Base-by-base conservation (phyloP, 2,113 vertebrate species). In the Tympanuchus pallidicinctus region DNA sequence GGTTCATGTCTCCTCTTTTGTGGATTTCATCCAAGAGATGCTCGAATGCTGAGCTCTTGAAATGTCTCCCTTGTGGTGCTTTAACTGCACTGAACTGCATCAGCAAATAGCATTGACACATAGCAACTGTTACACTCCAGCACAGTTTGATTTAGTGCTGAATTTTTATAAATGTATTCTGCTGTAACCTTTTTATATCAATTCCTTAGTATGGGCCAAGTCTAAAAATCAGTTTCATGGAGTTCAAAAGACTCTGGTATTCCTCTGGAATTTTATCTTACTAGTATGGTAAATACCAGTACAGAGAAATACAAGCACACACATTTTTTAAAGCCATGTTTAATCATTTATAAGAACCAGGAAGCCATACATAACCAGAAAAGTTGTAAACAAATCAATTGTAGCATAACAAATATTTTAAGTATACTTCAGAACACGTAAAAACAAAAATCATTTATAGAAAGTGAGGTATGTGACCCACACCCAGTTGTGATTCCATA, bases 81-180 rank as follows among this genome's bases (percentile, higher is more conserved):
- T 94, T 91, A 94, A 80, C 92, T 91, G 75, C 81, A 93, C 84
- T 92, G 70, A 96, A 92, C 95, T 95, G 95, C 95, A 93, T 98
- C 97, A 96, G 97, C 96, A 96, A 97, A 97, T 90, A 95, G 86
- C 85, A 95, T 38, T 95, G 96, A 95, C 88, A 89, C 89, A 92
- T 95, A 97, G 96, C 96, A 93, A 95, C 95, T 89, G 92, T 89
- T 97, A 94, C 96, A 97, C 97, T 93, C 96, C 97, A 96, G 88
- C 57, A 78, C 22, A 95, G 92, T 93, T 63, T 90, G 94, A 97
- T 95, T 97, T 94, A 95, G 70, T 94, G 78, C 38, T 89, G 93
- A 97, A 91, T 94, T 88, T 89, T 97, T 96, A 93, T 88, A 95
- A 73, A 89, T 66, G 56, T 82, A 84, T 91, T 96, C 90, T 65